Evolutionary conservation across 2,888 invertebrate genomes (phyloP), one percentile per base, ranked within the genome.

Genomic region (Plebejus melissa): DNA sequence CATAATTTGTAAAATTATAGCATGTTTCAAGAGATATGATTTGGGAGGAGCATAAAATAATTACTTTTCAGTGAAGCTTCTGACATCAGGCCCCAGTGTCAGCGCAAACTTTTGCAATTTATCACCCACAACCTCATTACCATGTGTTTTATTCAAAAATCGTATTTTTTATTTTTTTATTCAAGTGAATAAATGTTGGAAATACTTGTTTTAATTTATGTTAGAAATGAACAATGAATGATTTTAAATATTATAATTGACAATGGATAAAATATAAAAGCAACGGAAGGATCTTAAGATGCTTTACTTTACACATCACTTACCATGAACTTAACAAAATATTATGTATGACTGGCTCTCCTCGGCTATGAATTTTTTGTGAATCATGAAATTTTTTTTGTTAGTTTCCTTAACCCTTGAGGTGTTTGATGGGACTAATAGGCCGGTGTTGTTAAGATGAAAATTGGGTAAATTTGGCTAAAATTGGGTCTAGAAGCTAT

Each of bases 81-180:
- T 58, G 58, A 58, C 60, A 60, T 28, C 22, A 22, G 57, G 22
- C 58, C 11, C 60, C 28, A 7, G 60, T 69, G 38, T 69, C 69
- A 46, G 38, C 16, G 65, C 65, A 65, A 74, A 65, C 74, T 74
- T 74, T 46, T 13, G 74, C 41, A 65, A 74, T 74, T 74, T 60
- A 74, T 74, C 74, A 74, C 22, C 6, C 60, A 32, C 74, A 74
- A 32, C 65, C 36, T 13, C 50, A 41, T 74, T 65, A 65, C 28
- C 41, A 28, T 9, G 28, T 74, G 50, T 74, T 74, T 74, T 65
- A 74, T 74, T 65, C 16, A 7, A 65, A 65, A 65, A 74, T 69
- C 65, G 60, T 46, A 22, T 65, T 58, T 74, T 69, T 65, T 58
- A 32, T 32, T 65, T 41, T 38, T 41, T 41, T 65, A 4, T 46